A percentile compares a stretch with the other conserved stretches of the same genome.
Conservation (phyloP, 1,140 invertebrate species). For the Melitaea cinxia region DNA sequence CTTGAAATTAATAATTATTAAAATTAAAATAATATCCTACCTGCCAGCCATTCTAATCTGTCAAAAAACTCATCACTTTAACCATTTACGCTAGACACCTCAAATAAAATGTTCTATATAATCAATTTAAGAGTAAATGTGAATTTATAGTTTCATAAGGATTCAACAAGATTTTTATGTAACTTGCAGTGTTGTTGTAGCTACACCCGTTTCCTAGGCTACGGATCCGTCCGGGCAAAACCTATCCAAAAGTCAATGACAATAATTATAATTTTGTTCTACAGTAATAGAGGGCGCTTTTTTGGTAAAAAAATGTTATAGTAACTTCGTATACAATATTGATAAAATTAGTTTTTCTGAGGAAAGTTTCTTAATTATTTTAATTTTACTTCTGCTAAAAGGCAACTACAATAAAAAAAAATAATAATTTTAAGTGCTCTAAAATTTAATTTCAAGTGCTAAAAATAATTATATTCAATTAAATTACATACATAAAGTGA, state of each 20-base stretch:
- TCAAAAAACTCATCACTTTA: slow-evolving; percentile 62
- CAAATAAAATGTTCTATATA: slow-evolving; percentile 14
- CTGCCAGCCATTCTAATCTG: slow-evolving; percentile 73
- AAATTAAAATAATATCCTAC: slow-evolving; percentile 53
- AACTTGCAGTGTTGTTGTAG: slow-evolving; percentile 77
- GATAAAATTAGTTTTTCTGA: too few species aligned
- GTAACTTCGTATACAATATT: too few species aligned
- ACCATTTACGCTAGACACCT: slow-evolving; percentile 18
- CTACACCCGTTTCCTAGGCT: slow-evolving; percentile 80
- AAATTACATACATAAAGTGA: too few species aligned
- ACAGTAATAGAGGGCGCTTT: slow-evolving; percentile 40
- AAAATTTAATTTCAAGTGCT: too few species aligned
- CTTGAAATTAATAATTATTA: slow-evolving; percentile 16
- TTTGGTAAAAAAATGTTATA: neutral
- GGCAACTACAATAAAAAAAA: too few species aligned
- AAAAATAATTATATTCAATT: too few species aligned
- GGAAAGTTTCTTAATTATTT: too few species aligned
- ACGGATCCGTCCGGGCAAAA: slow-evolving; percentile 52
- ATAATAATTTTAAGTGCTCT: too few species aligned
- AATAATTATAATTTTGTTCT: neutral
- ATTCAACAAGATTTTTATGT: slow-evolving; percentile 58
- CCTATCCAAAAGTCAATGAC: slow-evolving; percentile 14
- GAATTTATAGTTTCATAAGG: slow-evolving; percentile 26
- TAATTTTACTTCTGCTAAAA: too few species aligned
- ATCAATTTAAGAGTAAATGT: slow-evolving; percentile 18